Conservation (phyloP, 2,888 invertebrate genomes). For the Epinotia nisella region DNA sequence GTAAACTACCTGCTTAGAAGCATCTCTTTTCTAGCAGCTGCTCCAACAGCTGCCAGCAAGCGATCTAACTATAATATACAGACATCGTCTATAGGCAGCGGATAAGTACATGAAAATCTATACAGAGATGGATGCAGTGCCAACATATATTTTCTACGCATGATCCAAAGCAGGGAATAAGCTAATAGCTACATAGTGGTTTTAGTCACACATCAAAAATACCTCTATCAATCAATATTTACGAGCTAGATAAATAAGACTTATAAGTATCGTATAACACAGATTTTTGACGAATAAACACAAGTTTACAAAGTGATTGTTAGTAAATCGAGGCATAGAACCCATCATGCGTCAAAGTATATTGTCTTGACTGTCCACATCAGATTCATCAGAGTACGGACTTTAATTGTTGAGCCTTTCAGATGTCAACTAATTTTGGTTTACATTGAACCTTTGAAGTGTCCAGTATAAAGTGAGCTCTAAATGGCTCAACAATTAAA, state of each 20-base stretch:
- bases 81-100: not conserved
- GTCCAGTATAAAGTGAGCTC: no score
- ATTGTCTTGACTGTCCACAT: not conserved
- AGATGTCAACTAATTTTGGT: no score
- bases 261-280: slow-evolving; percentile 70
- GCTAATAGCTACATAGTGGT: not conserved
- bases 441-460: no score
- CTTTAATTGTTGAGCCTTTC: no score
- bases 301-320: slow-evolving; percentile 56
- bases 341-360: not conserved
- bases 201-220: slow-evolving; percentile 13
- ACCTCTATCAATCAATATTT: slow-evolving; percentile 29
- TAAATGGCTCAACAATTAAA: no score
- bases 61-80: slow-evolving; percentile 6
- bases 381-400: not conserved
- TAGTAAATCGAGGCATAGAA: slow-evolving; percentile 48
- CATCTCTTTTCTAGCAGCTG: slow-evolving; percentile 33
- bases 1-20: not conserved
- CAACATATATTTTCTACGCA: no score
- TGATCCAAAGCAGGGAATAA: not conserved
- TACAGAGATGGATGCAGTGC: no score
- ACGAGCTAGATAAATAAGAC: slow-evolving; percentile 60
- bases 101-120: not conserved
- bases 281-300: slow-evolving; percentile 74
- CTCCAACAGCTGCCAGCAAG: slow-evolving; percentile 27